phyloP scores from a whole-genome alignment of 2,888 invertebrate species.

The Acleris laterana region DNA sequence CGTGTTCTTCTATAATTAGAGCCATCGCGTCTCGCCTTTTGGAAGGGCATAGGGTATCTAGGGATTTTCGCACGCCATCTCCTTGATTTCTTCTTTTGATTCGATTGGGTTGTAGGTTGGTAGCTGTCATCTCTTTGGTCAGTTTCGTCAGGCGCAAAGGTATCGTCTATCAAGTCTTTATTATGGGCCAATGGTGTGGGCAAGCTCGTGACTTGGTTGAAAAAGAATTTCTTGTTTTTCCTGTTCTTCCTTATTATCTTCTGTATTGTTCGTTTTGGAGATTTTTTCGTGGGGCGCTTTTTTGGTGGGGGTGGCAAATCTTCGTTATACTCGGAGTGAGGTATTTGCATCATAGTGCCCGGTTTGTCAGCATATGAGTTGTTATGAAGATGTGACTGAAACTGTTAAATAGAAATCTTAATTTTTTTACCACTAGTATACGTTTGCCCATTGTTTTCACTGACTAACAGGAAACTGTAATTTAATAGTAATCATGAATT shows the following conservation, averaged over 20 bases:
- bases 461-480: too few relatives aligned
- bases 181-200: slow-evolving; percentile 49
- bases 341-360: slow-evolving; percentile 64
- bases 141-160: slow-evolving; percentile 47
- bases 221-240: slow-evolving; percentile 55
- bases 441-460: too few relatives aligned
- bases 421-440: too few relatives aligned
- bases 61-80: slow-evolving; percentile 54
- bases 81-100: slow-evolving; percentile 52
- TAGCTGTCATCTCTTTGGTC: slow-evolving; percentile 46
- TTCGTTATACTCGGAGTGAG: slow-evolving; percentile 51
- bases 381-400: too few relatives aligned
- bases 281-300: slow-evolving; percentile 56
- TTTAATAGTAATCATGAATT: too few relatives aligned
- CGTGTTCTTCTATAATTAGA: slow-evolving; percentile 49
- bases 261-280: slow-evolving; percentile 69
- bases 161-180: slow-evolving; percentile 42
- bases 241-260: slow-evolving; percentile 73
- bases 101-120: slow-evolving; percentile 50
- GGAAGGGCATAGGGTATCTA: slow-evolving; percentile 66
- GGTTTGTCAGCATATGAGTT: slow-evolving; percentile 51
- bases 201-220: slow-evolving; percentile 46
- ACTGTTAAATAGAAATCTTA: too few relatives aligned
- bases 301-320: slow-evolving; percentile 47
- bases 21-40: slow-evolving; percentile 51